Base-by-base conservation (phyloP, 2,888 invertebrate species). In the Macrophya alboannulata region DNA sequence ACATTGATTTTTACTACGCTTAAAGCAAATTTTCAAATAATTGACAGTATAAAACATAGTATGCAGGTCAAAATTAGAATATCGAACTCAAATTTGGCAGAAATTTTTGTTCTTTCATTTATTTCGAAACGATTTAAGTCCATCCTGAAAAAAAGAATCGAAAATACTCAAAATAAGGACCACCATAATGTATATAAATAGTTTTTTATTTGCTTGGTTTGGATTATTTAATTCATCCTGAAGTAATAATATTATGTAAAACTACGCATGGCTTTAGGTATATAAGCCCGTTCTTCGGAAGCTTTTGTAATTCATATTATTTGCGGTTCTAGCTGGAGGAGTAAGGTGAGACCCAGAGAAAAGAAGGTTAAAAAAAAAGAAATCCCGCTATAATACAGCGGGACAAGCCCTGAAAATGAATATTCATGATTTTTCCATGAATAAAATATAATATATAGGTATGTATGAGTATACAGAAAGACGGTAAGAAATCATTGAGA, bases 231-330 rank as follows among this genome's bases (percentile, higher is more conserved):
- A 72, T 72, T 72, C 71, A 72, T 43, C 71, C n/a, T 17, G 9
- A 40, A 40, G 71, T 72, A 72, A 72, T n/a, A n/a, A 43, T 43
- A 40, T 40, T 72, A 40, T 12, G 21, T 37, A 72, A 72, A 43
- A 55, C 1, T 55, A 17, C n/a, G n/a, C n/a, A 37, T 40, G 6
- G 55, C 8, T 1, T 1, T n/a, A 3, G n/a, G n/a, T 31, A 31
- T 72, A 72, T 6, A 40, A 55, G n/a, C 55, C 43, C 21, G 71
- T 72, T 37, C 37, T 72, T 0, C 43, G 71, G 21, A 72, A 72
- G 15, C 37, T n/a, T 72, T 72, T 72, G 43, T 43, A 17, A 62
- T 72, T 72, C 40, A 72, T 40, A 72, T 40, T 40, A 40, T 72
- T 10, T 21, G 5, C 9, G 43, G 40, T 62, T 25, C 21, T 25